These are phyloP conservation scores for Drosophila pseudotakahashii DNA, from an alignment of 2,888 invertebrate species.

Conservation along the genomic window DNA sequence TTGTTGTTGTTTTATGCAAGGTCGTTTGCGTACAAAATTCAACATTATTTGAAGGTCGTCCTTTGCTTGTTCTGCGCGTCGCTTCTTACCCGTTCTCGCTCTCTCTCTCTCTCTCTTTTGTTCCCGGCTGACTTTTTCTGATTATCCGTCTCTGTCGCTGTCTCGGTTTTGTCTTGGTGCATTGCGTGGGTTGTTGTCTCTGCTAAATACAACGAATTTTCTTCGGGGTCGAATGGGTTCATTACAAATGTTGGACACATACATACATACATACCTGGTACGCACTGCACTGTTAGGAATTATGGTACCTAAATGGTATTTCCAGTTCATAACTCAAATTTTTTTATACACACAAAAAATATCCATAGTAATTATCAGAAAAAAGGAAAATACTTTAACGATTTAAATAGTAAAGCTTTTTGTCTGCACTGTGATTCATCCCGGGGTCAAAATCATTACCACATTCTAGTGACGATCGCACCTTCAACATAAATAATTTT, in stretches of 20 bases:
- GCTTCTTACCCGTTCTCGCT: constrained; percentile 45
- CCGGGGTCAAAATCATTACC: no score
- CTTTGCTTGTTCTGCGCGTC: constrained; percentile 72
- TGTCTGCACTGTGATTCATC: no score
- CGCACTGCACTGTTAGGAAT: not conserved
- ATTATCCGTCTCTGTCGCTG: constrained; percentile 10
- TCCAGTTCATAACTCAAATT: no score
- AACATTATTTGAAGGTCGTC: constrained; percentile 85
- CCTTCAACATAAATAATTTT: no score
- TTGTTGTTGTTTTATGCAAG: constrained; percentile 83
- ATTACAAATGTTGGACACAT: not conserved
- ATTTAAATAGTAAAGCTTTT: no score
- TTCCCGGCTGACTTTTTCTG: constrained; percentile 2
- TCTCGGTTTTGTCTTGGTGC: constrained; percentile 27
- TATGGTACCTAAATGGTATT: no score
- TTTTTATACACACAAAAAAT: no score
- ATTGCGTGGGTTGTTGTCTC: constrained; percentile 19
- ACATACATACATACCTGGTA: no score
- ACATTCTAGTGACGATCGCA: no score
- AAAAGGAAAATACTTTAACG: no score
- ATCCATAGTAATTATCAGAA: no score
- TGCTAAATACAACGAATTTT: not conserved
- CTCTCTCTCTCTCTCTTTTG: constrained; percentile 20
- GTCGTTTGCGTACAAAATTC: constrained; percentile 85
- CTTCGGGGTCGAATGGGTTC: not conserved